A percentile compares a stretch with the other conserved stretches of the same genome.
Conservation (phyloP, 2,797 vertebrate genomes). For the Crocidura indochinensis region DNA sequence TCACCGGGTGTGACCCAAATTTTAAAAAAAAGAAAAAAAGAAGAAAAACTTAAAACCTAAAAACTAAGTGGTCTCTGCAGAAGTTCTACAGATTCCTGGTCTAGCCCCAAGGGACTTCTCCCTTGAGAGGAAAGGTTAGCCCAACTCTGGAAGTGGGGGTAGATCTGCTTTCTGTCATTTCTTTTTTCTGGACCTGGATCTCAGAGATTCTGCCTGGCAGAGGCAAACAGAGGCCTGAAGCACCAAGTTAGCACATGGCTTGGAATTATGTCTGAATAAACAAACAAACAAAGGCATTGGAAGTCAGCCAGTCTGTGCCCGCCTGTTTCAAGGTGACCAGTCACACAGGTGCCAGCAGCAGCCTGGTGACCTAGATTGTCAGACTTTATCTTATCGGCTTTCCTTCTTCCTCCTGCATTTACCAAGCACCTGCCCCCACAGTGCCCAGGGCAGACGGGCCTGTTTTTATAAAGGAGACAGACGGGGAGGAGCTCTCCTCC, state of each 20-base stretch:
- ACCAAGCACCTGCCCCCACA: slow-evolving; percentile 61
- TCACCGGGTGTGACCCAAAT: no score
- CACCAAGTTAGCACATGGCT: slow-evolving; percentile 24
- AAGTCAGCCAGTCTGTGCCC: slow-evolving; percentile 62
- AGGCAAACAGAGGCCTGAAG: slow-evolving; percentile 56
- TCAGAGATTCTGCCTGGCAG: slow-evolving; percentile 47
- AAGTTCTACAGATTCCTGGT: slow-evolving; percentile 25
- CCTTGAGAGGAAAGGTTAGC: slow-evolving; percentile 26
- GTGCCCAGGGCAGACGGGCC: slow-evolving; percentile 62
- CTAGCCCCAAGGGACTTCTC: slow-evolving; percentile 35
- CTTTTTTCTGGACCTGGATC: slow-evolving; percentile 73
- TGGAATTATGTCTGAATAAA: slow-evolving; percentile 26
- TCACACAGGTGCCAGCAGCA: slow-evolving; percentile 81
- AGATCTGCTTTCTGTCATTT: slow-evolving; percentile 78
- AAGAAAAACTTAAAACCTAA: neutral
- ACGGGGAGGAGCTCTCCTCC: slow-evolving; percentile 69
- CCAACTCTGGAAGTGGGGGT: slow-evolving; percentile 40
- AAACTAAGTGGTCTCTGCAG: slow-evolving; percentile 40
- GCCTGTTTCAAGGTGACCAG: slow-evolving; percentile 84
- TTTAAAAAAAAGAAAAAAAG: no score
- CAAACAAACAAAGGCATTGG: slow-evolving; percentile 42
- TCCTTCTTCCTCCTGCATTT: slow-evolving; percentile 73
- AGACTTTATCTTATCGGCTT: slow-evolving; percentile 84
- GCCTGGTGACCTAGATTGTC: slow-evolving; percentile 85
- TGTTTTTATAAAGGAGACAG: slow-evolving; percentile 70